Evolutionary conservation across 2,113 vertebrate genomes (phyloP).

Genomic region (Pterophyllum scalare): DNA sequence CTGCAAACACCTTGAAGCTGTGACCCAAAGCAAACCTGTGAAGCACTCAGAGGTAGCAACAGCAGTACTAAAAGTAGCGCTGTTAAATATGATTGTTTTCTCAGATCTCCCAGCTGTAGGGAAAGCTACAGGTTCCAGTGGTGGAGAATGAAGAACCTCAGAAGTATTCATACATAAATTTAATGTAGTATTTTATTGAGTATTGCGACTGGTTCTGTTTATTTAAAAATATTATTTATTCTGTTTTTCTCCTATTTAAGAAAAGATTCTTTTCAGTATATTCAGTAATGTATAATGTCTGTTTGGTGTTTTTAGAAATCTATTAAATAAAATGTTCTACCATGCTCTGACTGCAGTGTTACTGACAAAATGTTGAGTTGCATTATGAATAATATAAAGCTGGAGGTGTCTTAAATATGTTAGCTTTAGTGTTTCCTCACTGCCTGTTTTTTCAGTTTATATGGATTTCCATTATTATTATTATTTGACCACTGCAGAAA

Average conservation of each 20-base stretch:
- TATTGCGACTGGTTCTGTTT: not conserved
- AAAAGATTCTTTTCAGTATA: not conserved
- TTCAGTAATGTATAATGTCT: not conserved
- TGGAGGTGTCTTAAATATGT: not conserved
- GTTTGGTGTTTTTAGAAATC: not conserved
- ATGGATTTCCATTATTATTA: not conserved
- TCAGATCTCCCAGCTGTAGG: too few relatives aligned
- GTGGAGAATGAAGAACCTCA: too few relatives aligned
- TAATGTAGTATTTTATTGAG: not conserved
- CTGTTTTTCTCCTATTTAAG: not conserved
- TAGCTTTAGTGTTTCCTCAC: not conserved
- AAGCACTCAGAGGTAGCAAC: not conserved
- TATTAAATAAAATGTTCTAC: not conserved
- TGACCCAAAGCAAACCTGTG: constrained; percentile 24
- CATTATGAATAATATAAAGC: not conserved
- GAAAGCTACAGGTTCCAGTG: too few relatives aligned
- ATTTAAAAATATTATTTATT: constrained; percentile 34
- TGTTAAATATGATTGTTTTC: too few relatives aligned
- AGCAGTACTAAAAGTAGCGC: too few relatives aligned
- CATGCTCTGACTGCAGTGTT: not conserved
- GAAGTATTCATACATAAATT: not conserved
- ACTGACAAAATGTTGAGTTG: not conserved
- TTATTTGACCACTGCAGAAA: too few relatives aligned
- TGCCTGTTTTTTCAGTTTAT: not conserved
- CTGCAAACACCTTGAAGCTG: constrained; percentile 75